Conservation (phyloP, 92 coral and sea anemone genomes). For the Phenganax marumi region DNA sequence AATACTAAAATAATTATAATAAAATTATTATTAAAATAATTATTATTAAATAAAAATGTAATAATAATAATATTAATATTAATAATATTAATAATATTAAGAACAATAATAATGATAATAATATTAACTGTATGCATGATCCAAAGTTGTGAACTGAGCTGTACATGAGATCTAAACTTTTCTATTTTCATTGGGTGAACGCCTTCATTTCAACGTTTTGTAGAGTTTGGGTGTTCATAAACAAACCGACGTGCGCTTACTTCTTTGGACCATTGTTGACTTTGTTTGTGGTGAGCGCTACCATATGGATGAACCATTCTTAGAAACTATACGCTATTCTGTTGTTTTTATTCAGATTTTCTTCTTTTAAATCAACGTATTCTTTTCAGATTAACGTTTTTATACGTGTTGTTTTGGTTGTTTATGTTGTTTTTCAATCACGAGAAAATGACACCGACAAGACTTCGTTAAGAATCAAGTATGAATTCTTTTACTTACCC, state of each 20-base stretch:
- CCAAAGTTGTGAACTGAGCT: not conserved
- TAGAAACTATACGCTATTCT: not conserved
- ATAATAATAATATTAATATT: too few species aligned
- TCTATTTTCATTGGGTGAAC: not conserved
- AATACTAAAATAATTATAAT: not conserved
- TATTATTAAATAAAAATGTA: too few species aligned
- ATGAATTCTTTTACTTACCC: not conserved
- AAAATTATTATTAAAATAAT: not conserved
- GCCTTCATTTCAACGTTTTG: not conserved
- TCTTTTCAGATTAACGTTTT: conserved; percentile 6
- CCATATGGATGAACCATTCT: not conserved
- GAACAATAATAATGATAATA: too few species aligned
- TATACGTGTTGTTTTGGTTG: not conserved
- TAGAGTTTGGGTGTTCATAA: conserved; percentile 32
- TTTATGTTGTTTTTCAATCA: not conserved
- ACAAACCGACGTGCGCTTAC: not conserved
- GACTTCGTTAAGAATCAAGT: conserved; percentile 11
- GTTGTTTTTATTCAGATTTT: not conserved
- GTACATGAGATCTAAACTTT: not conserved
- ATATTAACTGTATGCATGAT: too few species aligned
- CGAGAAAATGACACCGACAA: not conserved
- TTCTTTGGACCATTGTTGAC: conserved; percentile 26
- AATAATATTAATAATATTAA: too few species aligned
- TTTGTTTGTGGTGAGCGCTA: conserved; percentile 19
- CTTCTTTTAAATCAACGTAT: not conserved